These are phyloP conservation scores for Chitala chitala DNA, from an alignment of 2,113 vertebrate species.

Conservation along the genomic window DNA sequence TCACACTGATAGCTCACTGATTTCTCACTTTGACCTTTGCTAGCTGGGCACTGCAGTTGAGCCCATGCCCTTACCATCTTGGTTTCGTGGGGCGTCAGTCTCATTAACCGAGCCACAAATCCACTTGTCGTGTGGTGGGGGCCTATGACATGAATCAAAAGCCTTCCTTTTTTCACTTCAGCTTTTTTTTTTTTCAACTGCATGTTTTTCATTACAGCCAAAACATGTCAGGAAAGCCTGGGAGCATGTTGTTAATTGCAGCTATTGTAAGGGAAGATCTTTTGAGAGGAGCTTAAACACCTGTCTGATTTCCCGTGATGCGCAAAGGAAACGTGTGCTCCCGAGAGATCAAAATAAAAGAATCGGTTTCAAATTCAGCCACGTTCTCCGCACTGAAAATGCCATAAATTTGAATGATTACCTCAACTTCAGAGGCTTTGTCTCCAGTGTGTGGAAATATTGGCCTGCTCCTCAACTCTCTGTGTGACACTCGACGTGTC, in stretches of 20 bases:
- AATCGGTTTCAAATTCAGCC: conserved; percentile 26
- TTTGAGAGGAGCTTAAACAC: conserved; percentile 22
- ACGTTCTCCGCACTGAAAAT: conserved; percentile 10
- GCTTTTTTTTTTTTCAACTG: neutral
- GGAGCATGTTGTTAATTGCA: conserved; percentile 44
- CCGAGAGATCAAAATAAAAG: conserved; percentile 1
- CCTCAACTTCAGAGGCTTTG: neutral
- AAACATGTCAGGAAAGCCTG: conserved; percentile 22
- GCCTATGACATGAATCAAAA: neutral
- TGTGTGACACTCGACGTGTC: neutral
- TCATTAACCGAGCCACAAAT: neutral
- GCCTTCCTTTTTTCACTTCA: no score
- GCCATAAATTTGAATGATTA: conserved; percentile 29
- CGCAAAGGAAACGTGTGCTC: conserved; percentile 7
- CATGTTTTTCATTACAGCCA: conserved; percentile 43
- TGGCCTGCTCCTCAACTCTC: neutral
- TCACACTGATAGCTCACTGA: no score
- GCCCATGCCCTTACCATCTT: no score
- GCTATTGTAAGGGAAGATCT: conserved; percentile 36
- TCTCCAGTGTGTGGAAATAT: neutral
- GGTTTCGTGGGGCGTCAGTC: neutral
- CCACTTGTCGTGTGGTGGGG: neutral
- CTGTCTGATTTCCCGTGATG: conserved; percentile 31
- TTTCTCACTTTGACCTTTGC: no score
- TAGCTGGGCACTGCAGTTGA: no score